A percentile compares a stretch with the other conserved stretches of the same genome.
Evolutionary conservation across 1,140 invertebrate genomes (phyloP).

Genomic region (Agrilus planipennis): DNA sequence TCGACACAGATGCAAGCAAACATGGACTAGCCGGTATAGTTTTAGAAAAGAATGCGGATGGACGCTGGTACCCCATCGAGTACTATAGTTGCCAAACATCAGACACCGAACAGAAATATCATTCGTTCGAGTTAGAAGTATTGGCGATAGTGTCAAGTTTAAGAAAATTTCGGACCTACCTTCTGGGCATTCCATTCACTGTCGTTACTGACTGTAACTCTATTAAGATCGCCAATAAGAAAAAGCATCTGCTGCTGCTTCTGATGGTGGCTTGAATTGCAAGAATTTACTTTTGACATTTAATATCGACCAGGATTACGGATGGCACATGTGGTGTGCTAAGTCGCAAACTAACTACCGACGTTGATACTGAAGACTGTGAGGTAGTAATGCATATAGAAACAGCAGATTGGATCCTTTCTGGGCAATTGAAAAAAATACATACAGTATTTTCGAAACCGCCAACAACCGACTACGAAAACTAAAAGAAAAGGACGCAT

Average conservation of each 20-base stretch:
- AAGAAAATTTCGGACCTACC: constrained; percentile 34
- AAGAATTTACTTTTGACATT: constrained; percentile 16
- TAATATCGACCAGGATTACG: constrained; percentile 14
- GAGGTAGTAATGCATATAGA: neutral
- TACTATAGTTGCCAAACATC: constrained; percentile 32
- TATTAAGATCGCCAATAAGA: constrained; percentile 12
- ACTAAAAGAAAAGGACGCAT: neutral
- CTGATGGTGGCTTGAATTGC: constrained; percentile 18
- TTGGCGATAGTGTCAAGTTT: constrained; percentile 37
- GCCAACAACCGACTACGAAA: neutral
- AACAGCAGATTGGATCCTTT: constrained; percentile 1
- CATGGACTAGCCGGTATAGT: constrained; percentile 2
- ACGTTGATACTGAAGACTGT: no score
- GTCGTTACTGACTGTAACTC: constrained; percentile 33
- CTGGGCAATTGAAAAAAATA: neutral
- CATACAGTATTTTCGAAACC: neutral
- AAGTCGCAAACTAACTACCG: constrained; percentile 11
- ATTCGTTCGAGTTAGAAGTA: constrained; percentile 34
- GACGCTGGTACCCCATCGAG: constrained; percentile 25
- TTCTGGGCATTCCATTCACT: no score
- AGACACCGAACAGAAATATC: constrained; percentile 32
- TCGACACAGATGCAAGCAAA: constrained; percentile 28
- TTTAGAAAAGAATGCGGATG: constrained; percentile 2
- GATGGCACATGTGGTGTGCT: constrained; percentile 26
- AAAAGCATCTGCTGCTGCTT: constrained; percentile 14